A percentile compares a stretch with the other conserved stretches of the same genome.
phyloP scores from a whole-genome alignment of 2,888 invertebrate genomes.

The Drosophila nigricruria region DNA sequence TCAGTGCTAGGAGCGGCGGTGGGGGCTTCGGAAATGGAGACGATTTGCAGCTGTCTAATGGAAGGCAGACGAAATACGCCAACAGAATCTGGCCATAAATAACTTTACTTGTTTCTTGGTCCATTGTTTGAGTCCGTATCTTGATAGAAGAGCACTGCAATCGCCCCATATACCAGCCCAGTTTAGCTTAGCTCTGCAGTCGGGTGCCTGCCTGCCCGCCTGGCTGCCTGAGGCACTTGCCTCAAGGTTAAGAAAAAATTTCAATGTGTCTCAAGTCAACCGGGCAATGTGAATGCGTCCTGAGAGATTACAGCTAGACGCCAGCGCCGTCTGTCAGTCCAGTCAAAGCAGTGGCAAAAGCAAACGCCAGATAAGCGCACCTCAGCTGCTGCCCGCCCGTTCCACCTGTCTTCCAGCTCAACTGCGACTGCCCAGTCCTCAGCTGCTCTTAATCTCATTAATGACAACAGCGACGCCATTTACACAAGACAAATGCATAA shows the following conservation, averaged over 20 bases:
- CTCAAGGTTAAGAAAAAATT: constrained; percentile 19
- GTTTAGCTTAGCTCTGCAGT: constrained; percentile 9
- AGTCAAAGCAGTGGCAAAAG: constrained; percentile 10
- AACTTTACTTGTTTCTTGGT: constrained; percentile 52
- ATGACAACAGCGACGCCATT: constrained; percentile 62
- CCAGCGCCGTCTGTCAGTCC: constrained; percentile 20
- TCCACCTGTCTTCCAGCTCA: neutral
- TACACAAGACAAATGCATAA: constrained; percentile 78
- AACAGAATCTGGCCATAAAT: constrained; percentile 25
- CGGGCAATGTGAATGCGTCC: constrained; percentile 50
- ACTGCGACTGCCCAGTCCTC: constrained; percentile 6
- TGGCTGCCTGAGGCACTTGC: neutral
- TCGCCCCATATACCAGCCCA: neutral
- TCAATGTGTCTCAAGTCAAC: constrained; percentile 59
- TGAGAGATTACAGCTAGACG: constrained; percentile 63
- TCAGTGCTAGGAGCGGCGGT: neutral
- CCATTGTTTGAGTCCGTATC: constrained; percentile 63
- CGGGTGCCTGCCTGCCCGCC: neutral
- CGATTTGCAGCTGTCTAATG: constrained; percentile 70
- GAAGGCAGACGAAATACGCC: constrained; percentile 53
- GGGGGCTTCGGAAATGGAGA: constrained; percentile 8
- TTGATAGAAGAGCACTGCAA: constrained; percentile 54
- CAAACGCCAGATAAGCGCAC: constrained; percentile 51
- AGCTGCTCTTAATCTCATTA: constrained; percentile 64
- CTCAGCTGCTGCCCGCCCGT: neutral